These are phyloP conservation scores for Corbicula japonica DNA, from an alignment of 2,888 invertebrate genomes.

Conservation along the genomic window DNA sequence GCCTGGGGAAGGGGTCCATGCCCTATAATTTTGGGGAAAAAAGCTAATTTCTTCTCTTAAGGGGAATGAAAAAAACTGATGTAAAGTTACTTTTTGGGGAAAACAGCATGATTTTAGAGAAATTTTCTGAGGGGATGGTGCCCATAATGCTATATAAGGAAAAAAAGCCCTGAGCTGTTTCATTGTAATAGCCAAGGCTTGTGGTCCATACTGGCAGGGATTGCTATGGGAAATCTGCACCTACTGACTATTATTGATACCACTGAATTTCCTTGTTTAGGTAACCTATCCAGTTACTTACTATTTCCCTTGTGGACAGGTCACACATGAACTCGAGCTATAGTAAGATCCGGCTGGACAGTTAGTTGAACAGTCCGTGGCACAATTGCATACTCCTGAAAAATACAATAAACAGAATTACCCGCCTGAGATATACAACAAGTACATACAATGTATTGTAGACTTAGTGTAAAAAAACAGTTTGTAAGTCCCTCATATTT, in stretches of 20 bases:
- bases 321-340: conserved; percentile 65
- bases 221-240: not conserved
- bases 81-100: too few relatives aligned
- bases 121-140: not conserved
- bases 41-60: too few relatives aligned
- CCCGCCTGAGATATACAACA: too few relatives aligned
- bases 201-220: not conserved
- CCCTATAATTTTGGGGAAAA: too few relatives aligned
- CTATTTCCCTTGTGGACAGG: conserved; percentile 76
- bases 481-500: too few relatives aligned
- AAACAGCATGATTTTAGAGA: not conserved
- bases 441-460: too few relatives aligned
- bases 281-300: conserved; percentile 61
- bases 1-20: too few relatives aligned
- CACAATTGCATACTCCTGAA: conserved; percentile 71
- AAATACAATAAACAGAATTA: conserved; percentile 3
- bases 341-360: conserved; percentile 72
- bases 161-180: too few relatives aligned
- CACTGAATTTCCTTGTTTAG: not conserved
- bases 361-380: conserved; percentile 69
- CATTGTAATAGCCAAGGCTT: not conserved
- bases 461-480: too few relatives aligned
- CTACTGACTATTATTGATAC: not conserved
- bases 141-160: not conserved
- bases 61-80: too few relatives aligned